phyloP scores from a whole-genome alignment of 2,797 vertebrate species.

The Diplodus sargus region DNA sequence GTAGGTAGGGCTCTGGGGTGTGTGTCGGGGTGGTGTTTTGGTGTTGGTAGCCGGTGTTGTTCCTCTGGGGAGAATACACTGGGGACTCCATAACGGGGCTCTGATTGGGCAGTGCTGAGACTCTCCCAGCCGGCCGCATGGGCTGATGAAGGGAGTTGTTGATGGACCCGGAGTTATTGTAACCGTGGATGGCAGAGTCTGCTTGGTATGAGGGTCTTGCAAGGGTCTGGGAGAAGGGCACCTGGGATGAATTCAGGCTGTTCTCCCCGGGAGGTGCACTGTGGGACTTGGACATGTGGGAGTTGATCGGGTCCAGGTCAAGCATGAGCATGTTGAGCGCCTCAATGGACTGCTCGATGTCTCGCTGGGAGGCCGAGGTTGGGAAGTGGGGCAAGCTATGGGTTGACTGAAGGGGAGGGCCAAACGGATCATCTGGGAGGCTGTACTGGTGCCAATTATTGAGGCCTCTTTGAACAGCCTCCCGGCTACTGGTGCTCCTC shows the following conservation, averaged over 20 bases:
- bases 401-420: slow-evolving; percentile 82
- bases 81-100: slow-evolving; percentile 81
- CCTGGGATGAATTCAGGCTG: slow-evolving; percentile 84
- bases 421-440: slow-evolving; percentile 85
- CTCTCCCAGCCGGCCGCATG: slow-evolving; percentile 61
- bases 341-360: slow-evolving; percentile 96
- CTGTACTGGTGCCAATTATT: slow-evolving; percentile 94
- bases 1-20: slow-evolving; percentile 81
- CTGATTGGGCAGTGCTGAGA: slow-evolving; percentile 72
- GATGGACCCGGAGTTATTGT: slow-evolving; percentile 71
- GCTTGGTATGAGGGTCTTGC: slow-evolving; percentile 83
- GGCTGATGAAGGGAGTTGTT: slow-evolving; percentile 76
- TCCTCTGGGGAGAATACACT: slow-evolving; percentile 73
- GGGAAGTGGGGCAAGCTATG: slow-evolving; percentile 91
- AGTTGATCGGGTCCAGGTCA: slow-evolving; percentile 88
- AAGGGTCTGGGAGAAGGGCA: slow-evolving; percentile 77
- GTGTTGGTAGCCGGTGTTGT: slow-evolving; percentile 71
- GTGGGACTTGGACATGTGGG: slow-evolving; percentile 92
- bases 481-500: slow-evolving; percentile 94
- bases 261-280: slow-evolving; percentile 87
- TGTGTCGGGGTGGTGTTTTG: slow-evolving; percentile 78
- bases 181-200: slow-evolving; percentile 84
- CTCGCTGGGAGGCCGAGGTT: slow-evolving; percentile 87
- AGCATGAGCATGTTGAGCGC: slow-evolving; percentile 96
- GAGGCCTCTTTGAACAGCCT: slow-evolving; percentile 95